These are phyloP conservation scores for Arctia plantaginis DNA, from an alignment of 2,888 invertebrate species.

Conservation along the genomic window DNA sequence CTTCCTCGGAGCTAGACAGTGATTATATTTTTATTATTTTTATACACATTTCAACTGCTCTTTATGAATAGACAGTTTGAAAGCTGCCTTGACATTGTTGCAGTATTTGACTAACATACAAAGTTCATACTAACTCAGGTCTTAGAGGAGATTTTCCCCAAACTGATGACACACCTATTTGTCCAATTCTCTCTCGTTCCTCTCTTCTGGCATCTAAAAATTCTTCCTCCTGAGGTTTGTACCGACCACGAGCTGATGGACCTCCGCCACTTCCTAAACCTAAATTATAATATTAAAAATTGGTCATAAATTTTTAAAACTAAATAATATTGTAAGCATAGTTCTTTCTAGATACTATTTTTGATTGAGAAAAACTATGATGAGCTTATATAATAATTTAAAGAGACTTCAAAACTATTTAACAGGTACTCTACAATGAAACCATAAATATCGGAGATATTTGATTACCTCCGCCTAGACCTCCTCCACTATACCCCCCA, in stretches of 20 bases:
- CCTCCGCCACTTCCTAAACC: slow-evolving; percentile 63
- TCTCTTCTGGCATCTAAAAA: slow-evolving; percentile 90
- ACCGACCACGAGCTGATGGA: slow-evolving; percentile 57
- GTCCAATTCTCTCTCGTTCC: slow-evolving; percentile 91
- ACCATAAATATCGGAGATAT: background rate
- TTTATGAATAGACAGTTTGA: background rate
- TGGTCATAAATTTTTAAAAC: background rate
- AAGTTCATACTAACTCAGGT: slow-evolving; percentile 85
- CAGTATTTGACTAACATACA: slow-evolving; percentile 27
- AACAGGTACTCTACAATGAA: background rate
- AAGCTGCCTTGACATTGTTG: background rate
- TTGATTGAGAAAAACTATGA: background rate
- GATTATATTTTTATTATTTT: background rate
- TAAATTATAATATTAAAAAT: slow-evolving; percentile 26
- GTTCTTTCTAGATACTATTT: background rate
- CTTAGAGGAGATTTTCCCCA: slow-evolving; percentile 92
- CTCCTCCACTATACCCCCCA: slow-evolving; percentile 59
- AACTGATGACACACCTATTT: slow-evolving; percentile 88
- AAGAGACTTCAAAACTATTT: no score
- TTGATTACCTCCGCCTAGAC: slow-evolving; percentile 68
- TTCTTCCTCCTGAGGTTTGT: slow-evolving; percentile 87
- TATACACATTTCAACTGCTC: background rate
- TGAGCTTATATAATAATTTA: background rate
- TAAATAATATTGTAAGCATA: background rate
- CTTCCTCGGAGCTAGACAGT: slow-evolving; percentile 79